These are phyloP conservation scores for Acrocephalus kingi DNA, from an alignment of 2,113 vertebrate species.

Conservation along the genomic window DNA sequence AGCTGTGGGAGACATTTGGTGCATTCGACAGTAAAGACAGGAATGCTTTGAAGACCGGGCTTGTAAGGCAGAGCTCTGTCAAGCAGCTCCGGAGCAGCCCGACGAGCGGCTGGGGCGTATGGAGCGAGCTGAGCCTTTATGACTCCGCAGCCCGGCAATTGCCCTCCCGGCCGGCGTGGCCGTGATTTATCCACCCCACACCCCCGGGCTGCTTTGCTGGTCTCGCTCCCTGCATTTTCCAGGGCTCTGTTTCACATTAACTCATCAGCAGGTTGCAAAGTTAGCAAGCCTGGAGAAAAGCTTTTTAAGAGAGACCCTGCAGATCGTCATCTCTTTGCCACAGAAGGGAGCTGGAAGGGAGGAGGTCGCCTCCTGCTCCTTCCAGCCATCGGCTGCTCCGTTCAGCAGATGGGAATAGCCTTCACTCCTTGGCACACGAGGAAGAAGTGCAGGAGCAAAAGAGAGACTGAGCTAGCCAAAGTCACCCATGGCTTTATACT, in stretches of 20 bases:
- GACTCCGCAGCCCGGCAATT: neutral
- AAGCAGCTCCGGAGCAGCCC: neutral
- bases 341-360: neutral
- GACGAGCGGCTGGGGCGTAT: neutral
- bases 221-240: neutral
- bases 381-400: neutral
- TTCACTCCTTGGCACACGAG: neutral
- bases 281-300: neutral
- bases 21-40: slow-evolving; percentile 46
- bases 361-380: neutral
- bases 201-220: neutral
- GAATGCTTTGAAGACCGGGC: slow-evolving; percentile 59
- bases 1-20: slow-evolving; percentile 65
- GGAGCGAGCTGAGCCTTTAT: slow-evolving; percentile 23
- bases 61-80: slow-evolving; percentile 33
- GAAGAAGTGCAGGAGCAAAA: neutral
- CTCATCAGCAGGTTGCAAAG: slow-evolving; percentile 51
- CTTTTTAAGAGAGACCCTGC: slow-evolving; percentile 49
- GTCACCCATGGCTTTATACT: neutral
- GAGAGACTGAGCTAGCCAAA: neutral
- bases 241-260: slow-evolving; percentile 56
- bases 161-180: neutral
- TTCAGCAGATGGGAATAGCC: neutral
- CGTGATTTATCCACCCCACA: neutral
- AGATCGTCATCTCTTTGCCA: neutral